Percentiles rank a stretch among this genome's conserved stretches.
These are phyloP conservation scores for Lampris megalopsis DNA, from an alignment of 2,113 vertebrate genomes.

Conservation along the genomic window DNA sequence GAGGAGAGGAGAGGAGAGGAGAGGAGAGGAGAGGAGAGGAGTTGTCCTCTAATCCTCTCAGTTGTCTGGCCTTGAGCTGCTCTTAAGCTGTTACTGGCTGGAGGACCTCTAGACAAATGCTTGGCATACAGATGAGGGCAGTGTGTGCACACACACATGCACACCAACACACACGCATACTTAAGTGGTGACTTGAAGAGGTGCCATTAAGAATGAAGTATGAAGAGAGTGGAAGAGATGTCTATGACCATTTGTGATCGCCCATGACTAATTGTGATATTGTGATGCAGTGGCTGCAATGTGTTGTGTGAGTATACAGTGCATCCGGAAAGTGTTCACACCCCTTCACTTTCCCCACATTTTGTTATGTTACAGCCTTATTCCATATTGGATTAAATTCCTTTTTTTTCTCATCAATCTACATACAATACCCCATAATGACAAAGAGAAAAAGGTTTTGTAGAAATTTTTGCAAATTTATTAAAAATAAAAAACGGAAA, in stretches of 20 bases:
- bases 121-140: constrained; percentile 73
- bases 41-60: constrained; percentile 73
- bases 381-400: too few relatives aligned
- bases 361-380: too few relatives aligned
- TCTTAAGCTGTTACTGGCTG: constrained; percentile 69
- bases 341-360: too few relatives aligned
- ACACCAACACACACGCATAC: not conserved
- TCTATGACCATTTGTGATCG: constrained; percentile 35
- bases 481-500: too few relatives aligned
- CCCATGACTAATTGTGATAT: constrained; percentile 12
- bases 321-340: too few relatives aligned
- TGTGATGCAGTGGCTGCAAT: not conserved
- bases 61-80: constrained; percentile 78
- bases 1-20: not conserved
- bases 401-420: too few relatives aligned
- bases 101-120: constrained; percentile 65
- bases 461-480: too few relatives aligned
- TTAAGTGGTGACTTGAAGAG: constrained; percentile 52
- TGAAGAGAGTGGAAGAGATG: constrained; percentile 41
- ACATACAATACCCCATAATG: too few relatives aligned
- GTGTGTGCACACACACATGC: constrained; percentile 29
- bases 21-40: constrained; percentile 50
- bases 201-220: constrained; percentile 54
- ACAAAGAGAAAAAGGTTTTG: too few relatives aligned
- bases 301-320: not conserved